phyloP scores from a whole-genome alignment of 2,888 invertebrate genomes.

The Papilio elwesi region DNA sequence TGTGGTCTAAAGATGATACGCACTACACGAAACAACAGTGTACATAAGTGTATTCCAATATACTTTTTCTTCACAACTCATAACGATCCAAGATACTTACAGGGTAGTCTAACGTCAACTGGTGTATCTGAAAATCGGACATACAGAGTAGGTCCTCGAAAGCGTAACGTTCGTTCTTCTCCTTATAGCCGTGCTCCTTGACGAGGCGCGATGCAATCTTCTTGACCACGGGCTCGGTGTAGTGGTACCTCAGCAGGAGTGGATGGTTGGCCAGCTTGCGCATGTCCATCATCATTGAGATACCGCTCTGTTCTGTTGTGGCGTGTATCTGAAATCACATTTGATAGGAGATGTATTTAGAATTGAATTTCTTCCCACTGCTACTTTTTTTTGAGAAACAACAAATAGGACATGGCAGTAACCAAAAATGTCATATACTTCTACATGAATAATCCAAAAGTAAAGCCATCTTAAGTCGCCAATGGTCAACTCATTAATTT shows the following conservation, averaged over 20 bases:
- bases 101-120: slow-evolving; percentile 87
- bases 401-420: too few species aligned
- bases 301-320: slow-evolving; percentile 85
- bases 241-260: slow-evolving; percentile 90
- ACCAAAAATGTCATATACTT: too few species aligned
- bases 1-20: too few species aligned
- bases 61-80: neutral
- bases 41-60: neutral
- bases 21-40: too few species aligned
- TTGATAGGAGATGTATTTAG: neutral
- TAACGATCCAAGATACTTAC: slow-evolving; percentile 64
- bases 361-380: too few species aligned
- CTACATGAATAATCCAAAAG: too few species aligned
- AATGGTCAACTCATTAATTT: too few species aligned
- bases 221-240: slow-evolving; percentile 85
- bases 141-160: slow-evolving; percentile 93
- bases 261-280: slow-evolving; percentile 98
- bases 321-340: slow-evolving; percentile 71
- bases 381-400: too few species aligned
- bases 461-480: too few species aligned
- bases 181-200: slow-evolving; percentile 87
- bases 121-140: slow-evolving; percentile 96
- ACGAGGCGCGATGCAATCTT: slow-evolving; percentile 89
- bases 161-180: slow-evolving; percentile 90
- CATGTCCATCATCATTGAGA: slow-evolving; percentile 96